Conservation (phyloP, 2,888 invertebrate species). For the Acronicta aceris region DNA sequence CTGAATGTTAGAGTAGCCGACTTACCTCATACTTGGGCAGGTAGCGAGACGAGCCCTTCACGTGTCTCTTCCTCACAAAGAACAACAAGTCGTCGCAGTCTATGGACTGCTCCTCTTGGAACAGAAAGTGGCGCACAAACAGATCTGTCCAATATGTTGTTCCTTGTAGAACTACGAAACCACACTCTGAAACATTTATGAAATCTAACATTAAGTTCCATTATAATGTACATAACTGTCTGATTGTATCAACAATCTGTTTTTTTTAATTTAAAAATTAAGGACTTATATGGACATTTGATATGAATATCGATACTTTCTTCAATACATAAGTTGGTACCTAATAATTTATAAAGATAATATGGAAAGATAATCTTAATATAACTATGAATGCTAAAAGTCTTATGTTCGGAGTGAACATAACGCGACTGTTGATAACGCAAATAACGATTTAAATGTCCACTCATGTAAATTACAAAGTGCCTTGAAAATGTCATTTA, state of each 20-base stretch:
- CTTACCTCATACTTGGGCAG: constrained; percentile 96
- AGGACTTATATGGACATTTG: too few species aligned
- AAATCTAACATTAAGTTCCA: constrained; percentile 17
- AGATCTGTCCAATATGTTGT: constrained; percentile 98
- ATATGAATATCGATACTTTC: too few species aligned
- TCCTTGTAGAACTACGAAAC: constrained; percentile 97
- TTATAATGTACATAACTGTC: too few species aligned
- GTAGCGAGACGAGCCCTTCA: constrained; percentile 95
- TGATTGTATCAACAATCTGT: neutral
- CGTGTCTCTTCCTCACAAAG: constrained; percentile 97
- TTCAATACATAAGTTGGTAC: too few species aligned
- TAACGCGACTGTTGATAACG: neutral
- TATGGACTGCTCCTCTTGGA: constrained; percentile 96
- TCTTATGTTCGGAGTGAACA: constrained; percentile 3
- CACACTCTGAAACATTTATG: constrained; percentile 91
- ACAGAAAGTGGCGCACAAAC: constrained; percentile 97
- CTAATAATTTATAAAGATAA: too few species aligned
- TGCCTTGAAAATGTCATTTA: constrained; percentile 61
- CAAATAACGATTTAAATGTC: neutral
- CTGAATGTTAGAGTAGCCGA: constrained; percentile 9
- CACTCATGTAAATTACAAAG: constrained; percentile 58
- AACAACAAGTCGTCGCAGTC: constrained; percentile 98
- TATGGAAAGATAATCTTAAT: too few species aligned
- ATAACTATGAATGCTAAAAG: constrained; percentile 1
- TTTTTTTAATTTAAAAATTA: too few species aligned